Evolutionary conservation across 2,113 vertebrate genomes (phyloP).

Genomic region (Petrocephalus zakoni): DNA sequence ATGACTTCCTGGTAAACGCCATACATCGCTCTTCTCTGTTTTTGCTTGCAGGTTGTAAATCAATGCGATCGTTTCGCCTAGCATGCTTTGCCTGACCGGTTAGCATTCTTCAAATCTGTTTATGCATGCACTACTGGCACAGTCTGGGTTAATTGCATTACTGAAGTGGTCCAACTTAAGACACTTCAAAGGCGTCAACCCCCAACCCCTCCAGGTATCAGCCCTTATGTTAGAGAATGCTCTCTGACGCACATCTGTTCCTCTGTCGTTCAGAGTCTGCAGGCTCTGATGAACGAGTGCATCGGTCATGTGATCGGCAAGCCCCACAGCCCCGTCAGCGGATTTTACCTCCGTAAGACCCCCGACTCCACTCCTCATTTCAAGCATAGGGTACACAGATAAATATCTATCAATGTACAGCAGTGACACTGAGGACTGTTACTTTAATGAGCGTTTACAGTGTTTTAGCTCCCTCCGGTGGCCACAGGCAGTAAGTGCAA

Average conservation of each 20-base stretch:
- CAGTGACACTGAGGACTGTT: neutral
- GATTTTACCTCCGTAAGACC: slow-evolving; percentile 84
- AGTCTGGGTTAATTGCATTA: neutral
- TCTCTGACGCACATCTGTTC: neutral
- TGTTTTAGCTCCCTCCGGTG: neutral
- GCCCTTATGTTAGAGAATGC: neutral
- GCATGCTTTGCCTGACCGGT: neutral
- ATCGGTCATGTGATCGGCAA: slow-evolving; percentile 99
- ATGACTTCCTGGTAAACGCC: slow-evolving; percentile 91
- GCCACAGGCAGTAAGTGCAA: neutral
- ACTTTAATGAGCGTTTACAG: no score
- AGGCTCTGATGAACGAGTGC: slow-evolving; percentile 97
- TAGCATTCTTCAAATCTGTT: neutral
- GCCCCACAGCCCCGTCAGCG: slow-evolving; percentile 94
- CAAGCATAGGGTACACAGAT: neutral
- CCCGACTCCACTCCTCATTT: neutral
- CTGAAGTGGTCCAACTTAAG: neutral
- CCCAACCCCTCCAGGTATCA: neutral
- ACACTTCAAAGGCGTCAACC: neutral
- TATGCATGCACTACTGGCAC: neutral
- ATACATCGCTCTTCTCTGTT: neutral
- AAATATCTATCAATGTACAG: neutral
- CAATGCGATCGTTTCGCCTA: neutral
- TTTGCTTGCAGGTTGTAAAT: neutral
- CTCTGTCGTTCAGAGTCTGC: slow-evolving; percentile 72